Base-by-base conservation (phyloP, 2,888 invertebrate species). In the Lottia gigantea region DNA sequence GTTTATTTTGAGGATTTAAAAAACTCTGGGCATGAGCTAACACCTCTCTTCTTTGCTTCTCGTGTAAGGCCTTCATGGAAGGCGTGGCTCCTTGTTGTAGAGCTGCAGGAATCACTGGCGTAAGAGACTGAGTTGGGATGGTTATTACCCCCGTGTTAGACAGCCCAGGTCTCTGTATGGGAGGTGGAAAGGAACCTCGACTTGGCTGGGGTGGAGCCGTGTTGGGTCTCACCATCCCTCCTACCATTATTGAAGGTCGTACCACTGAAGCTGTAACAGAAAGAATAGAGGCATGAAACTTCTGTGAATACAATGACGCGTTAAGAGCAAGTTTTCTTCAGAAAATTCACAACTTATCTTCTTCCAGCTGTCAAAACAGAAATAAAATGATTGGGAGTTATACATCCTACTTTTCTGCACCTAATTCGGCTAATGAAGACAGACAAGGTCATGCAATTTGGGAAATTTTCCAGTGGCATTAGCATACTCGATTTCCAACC, bases 1-100 rank as follows among this genome's bases (percentile, higher is more conserved):
- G 76, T 68, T 79, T 79, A 64, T 80, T 78, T 71, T 78, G 75
- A 12, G 84, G 83, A 70, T 86, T 87, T 45, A 88, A 79, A 76
- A 87, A 87, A 74, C 78, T 85, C 74, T 83, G 83, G 6, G 85
- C 82, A 71, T 86, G 85, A 26, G 82, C 80, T 49, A 88, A 77
- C 46, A 85, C 74, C 31, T 85, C 86, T 71, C 82, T 81, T 26
- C 88, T 78, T 72, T 86, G 84, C 71, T 84, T 80, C 14, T 80
- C 85, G 61, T 85, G 84, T 71, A 80, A 80, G 12, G 79, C 82
- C 68, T 77, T 76, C 67, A 79, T 46, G 62, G 71, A 70, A 46
- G 47, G 55, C 3, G 6, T 49, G 46, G 25, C 16, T 25, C 63
- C 64, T 25, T 49, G 68, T 47, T 61, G 66, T 23, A 26, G 62